Evolutionary conservation across 2,888 invertebrate genomes (phyloP), one percentile per base, ranked within the genome.

Genomic region (Chloromyia formosa): DNA sequence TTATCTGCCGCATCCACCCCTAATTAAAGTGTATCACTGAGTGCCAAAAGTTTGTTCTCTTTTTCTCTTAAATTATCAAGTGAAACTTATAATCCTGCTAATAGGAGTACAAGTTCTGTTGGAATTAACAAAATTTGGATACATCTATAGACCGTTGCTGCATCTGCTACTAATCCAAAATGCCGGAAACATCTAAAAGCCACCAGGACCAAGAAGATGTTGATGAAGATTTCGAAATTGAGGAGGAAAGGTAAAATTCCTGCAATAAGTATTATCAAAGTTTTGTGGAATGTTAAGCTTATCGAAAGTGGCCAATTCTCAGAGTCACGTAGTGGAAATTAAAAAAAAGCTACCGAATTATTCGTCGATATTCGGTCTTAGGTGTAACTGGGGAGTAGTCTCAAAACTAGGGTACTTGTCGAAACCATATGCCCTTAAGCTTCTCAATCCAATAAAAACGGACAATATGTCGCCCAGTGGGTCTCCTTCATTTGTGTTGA

Each of bases 171-270:
- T 66, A 23, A 64, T 22, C 18, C 5, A 58, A 73, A 75, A 73
- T 75, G 73, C 73, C 84, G 74, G 83, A 83, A 76, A 83, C 81
- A 49, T 84, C 83, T 56, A 84, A 84, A 9, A 61, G 23, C 27
- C 5, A 27, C 62, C 82, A 82, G 56, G 78, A 83, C 53, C 82
- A 84, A 74, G 84, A 82, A 14, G 80, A 80, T 71, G 82, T 81
- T 42, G 82, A 76, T 10, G 81, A 83, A 40, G 83, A 84, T 23
- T 79, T 84, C 73, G 82, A 84, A 75, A 79, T 82, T 80, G 77
- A 81, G 72, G 84, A 84, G 75, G 75, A 49, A 49, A 49, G 49
- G 49, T 49, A 49, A 49, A 49, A n/a, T 12, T 49, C 3, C 1
- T n/a, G 16, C 49, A 49, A 49, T 2, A 35, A 35, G 7, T 35